These are phyloP conservation scores for Pocillopora grandis DNA, from an alignment of 92 coral and sea anemone species.

Conservation along the genomic window DNA sequence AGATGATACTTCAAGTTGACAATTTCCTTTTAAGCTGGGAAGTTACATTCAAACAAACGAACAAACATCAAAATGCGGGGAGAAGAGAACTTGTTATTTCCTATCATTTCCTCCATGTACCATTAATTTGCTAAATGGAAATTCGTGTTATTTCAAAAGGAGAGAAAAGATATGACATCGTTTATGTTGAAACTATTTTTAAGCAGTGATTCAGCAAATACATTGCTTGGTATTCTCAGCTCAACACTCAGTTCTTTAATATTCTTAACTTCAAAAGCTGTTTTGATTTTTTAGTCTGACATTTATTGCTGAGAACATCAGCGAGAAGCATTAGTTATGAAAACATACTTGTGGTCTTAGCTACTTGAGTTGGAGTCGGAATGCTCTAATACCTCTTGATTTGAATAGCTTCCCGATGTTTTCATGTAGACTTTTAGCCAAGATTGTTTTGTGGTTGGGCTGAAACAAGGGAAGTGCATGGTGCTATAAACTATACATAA, in stretches of 20 bases:
- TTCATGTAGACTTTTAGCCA: not conserved
- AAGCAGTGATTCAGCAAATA: too few species aligned
- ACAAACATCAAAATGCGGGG: not conserved
- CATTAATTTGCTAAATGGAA: too few species aligned
- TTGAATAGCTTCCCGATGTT: not conserved
- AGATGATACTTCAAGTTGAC: not conserved
- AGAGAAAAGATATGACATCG: too few species aligned
- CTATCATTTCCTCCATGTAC: too few species aligned
- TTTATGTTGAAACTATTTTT: too few species aligned
- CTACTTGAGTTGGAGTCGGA: not conserved
- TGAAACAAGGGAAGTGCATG: not conserved
- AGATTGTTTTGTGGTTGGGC: not conserved
- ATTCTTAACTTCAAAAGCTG: too few species aligned
- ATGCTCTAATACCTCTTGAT: not conserved
- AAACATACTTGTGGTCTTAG: too few species aligned
- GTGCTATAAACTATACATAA: not conserved
- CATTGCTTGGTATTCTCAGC: too few species aligned
- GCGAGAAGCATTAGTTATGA: not conserved
- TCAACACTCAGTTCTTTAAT: too few species aligned
- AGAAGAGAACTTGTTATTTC: not conserved
- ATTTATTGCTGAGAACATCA: not conserved
- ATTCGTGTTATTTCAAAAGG: too few species aligned
- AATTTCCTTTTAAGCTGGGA: not conserved
- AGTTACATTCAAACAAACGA: constrained; percentile 5
- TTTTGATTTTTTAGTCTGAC: not conserved